Evolutionary conservation across 2,113 vertebrate genomes (phyloP).

Genomic region (Dipodomys spectabilis): DNA sequence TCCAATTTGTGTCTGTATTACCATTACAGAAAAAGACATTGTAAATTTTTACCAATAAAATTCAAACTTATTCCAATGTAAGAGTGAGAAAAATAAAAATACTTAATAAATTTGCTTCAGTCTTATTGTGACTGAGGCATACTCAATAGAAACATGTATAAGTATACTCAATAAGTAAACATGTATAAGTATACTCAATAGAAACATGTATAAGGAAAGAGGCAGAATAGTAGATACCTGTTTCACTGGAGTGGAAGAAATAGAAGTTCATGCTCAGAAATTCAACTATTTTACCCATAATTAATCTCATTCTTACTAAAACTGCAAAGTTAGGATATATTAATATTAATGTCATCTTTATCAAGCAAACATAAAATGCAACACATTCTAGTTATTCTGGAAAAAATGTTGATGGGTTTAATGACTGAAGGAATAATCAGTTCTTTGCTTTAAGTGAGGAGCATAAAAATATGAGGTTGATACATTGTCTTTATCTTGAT

Average conservation of each 20-base stretch:
- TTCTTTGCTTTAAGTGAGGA: constrained; percentile 45
- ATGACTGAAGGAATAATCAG: neutral
- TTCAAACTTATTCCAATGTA: neutral
- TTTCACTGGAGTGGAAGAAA: neutral
- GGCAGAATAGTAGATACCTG: neutral
- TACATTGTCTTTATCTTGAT: constrained; percentile 54
- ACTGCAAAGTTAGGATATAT: constrained; percentile 5
- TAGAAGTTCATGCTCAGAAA: constrained; percentile 18
- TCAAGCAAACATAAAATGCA: constrained; percentile 61
- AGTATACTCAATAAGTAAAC: too few species aligned
- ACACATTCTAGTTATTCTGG: neutral
- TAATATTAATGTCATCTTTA: constrained; percentile 55
- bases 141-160: neutral
- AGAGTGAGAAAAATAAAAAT: neutral
- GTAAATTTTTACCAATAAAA: neutral
- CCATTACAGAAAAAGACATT: neutral
- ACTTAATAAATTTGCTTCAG: neutral
- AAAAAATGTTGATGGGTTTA: constrained; percentile 19
- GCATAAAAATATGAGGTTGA: constrained; percentile 3
- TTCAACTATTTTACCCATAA: constrained; percentile 38
- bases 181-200: neutral
- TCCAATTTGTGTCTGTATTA: neutral
- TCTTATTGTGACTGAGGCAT: constrained; percentile 4
- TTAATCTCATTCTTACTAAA: constrained; percentile 57
- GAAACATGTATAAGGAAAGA: neutral